Conservation (phyloP, 2,888 invertebrate genomes). For the Argyresthia goedartella region DNA sequence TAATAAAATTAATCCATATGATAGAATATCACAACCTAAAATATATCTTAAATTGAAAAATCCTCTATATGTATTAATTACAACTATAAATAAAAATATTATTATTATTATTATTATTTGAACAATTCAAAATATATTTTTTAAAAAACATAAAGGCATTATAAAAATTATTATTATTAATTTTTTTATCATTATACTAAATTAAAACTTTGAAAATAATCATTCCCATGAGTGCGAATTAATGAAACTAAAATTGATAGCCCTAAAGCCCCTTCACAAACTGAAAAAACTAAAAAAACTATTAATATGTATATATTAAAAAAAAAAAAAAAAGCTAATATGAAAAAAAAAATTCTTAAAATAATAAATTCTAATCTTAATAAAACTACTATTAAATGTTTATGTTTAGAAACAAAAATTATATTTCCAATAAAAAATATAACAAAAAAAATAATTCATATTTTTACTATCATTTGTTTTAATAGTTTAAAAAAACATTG, state of each 20-base stretch:
- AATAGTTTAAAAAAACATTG: constrained; percentile 78
- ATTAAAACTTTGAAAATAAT: constrained; percentile 73
- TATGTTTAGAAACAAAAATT: constrained; percentile 67
- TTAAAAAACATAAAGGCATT: constrained; percentile 61
- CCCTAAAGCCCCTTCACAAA: constrained; percentile 76
- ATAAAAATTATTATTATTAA: constrained; percentile 57
- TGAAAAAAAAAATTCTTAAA: constrained; percentile 64
- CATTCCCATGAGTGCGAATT: constrained; percentile 74
- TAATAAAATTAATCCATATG: constrained; percentile 68
- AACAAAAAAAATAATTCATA: constrained; percentile 44
- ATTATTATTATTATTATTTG: constrained; percentile 61
- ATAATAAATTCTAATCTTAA: constrained; percentile 74
- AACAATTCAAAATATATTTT: constrained; percentile 66
- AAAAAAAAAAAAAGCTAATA: constrained; percentile 56
- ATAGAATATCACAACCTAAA: constrained; percentile 61
- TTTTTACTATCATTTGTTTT: constrained; percentile 65
- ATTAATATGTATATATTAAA: constrained; percentile 69
- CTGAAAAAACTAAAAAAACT: constrained; percentile 73
- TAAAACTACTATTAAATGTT: constrained; percentile 71
- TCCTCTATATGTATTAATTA: constrained; percentile 35
- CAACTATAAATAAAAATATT: constrained; percentile 57
- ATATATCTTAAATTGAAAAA: constrained; percentile 49
- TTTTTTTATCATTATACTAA: constrained; percentile 72
- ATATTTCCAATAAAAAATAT: constrained; percentile 62
- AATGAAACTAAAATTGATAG: constrained; percentile 73